Evolutionary conservation across 2,888 invertebrate genomes (phyloP).

Genomic region (Pediacus dermestoides): DNA sequence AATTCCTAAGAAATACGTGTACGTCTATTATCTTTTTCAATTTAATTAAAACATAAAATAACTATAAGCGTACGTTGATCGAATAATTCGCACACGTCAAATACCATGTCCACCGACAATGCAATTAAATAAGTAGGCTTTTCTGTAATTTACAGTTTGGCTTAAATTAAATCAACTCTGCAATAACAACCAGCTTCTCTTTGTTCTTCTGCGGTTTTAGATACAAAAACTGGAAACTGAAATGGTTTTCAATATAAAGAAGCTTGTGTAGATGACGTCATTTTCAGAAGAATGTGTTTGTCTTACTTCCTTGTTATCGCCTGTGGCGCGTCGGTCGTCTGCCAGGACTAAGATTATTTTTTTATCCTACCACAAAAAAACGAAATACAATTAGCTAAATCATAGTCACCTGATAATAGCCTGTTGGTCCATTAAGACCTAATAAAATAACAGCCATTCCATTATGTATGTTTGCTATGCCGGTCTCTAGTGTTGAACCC

Average conservation of each 20-base stretch:
- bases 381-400: conserved; percentile 26
- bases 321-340: conserved; percentile 34
- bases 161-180: too few species aligned
- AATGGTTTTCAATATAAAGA: too few species aligned
- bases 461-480: too few species aligned
- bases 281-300: conserved; percentile 27
- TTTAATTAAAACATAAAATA: conserved; percentile 49
- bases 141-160: conserved; percentile 18
- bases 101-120: conserved; percentile 27
- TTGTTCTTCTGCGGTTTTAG: too few species aligned
- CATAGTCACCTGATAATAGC: conserved; percentile 24
- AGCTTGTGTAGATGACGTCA: conserved; percentile 26
- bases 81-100: conserved; percentile 33
- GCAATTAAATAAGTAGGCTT: conserved; percentile 27
- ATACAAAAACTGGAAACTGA: too few species aligned
- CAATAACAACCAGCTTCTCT: too few species aligned
- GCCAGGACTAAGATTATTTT: too few species aligned
- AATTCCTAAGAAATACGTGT: conserved; percentile 34
- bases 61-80: conserved; percentile 38
- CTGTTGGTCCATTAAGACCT: too few species aligned
- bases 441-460: too few species aligned
- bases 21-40: conserved; percentile 44
- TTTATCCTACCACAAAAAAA: conserved; percentile 21
- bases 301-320: conserved; percentile 38
- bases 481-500: too few species aligned